Evolutionary conservation across 2,888 invertebrate species (phyloP).

Genomic region (Ametastegia equiseti): DNA sequence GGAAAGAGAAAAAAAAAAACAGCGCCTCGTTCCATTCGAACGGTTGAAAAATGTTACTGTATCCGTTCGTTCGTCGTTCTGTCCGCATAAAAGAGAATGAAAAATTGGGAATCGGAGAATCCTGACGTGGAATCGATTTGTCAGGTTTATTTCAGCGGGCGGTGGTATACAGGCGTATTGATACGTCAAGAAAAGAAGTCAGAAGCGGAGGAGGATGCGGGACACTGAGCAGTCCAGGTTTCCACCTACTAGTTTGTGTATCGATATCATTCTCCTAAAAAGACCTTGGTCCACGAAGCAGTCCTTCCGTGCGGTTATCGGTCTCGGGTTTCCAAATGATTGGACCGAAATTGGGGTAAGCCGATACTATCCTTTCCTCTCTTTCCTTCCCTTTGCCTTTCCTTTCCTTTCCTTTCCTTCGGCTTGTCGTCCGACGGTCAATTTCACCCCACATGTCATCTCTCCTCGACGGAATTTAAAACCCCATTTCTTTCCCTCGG

Average conservation of each 20-base stretch:
- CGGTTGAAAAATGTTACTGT: slow-evolving; percentile 71
- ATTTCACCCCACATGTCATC: slow-evolving; percentile 34
- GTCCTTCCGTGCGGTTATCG: slow-evolving; percentile 56
- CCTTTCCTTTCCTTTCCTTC: not conserved
- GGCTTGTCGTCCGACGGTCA: slow-evolving; percentile 4
- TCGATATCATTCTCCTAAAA: slow-evolving; percentile 34
- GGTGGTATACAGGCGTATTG: slow-evolving; percentile 46
- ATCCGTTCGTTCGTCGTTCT: slow-evolving; percentile 51
- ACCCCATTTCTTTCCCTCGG: too few relatives aligned
- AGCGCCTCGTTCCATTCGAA: slow-evolving; percentile 67
- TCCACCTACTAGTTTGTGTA: slow-evolving; percentile 13
- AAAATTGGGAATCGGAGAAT: slow-evolving; percentile 72
- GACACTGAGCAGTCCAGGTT: not conserved
- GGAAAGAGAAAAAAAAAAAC: not conserved
- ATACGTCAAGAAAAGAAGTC: slow-evolving; percentile 49
- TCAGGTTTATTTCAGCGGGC: slow-evolving; percentile 59
- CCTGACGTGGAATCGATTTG: slow-evolving; percentile 71
- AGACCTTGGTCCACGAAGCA: slow-evolving; percentile 43
- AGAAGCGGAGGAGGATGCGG: slow-evolving; percentile 19
- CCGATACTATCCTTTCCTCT: slow-evolving; percentile 64
- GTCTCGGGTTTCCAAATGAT: slow-evolving; percentile 74
- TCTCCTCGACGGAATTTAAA: slow-evolving; percentile 18
- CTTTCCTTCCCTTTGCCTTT: not conserved
- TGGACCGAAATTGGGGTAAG: slow-evolving; percentile 75
- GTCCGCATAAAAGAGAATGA: slow-evolving; percentile 66